Conservation (phyloP, 2,113 vertebrate genomes). For the Xenopus laevis region DNA sequence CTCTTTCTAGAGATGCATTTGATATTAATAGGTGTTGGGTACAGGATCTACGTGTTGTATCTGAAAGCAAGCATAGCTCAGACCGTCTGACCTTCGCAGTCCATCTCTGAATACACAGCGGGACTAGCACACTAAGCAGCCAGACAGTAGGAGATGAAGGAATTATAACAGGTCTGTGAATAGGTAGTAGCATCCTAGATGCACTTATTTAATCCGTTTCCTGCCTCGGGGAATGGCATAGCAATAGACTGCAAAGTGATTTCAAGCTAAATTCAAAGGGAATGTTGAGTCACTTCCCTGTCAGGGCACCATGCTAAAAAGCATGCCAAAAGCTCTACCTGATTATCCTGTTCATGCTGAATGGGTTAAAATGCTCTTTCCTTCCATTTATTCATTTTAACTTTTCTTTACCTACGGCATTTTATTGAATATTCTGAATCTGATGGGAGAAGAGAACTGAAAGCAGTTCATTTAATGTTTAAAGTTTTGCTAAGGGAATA, state of each 20-base stretch:
- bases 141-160: neutral
- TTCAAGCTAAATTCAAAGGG: neutral
- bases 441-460: neutral
- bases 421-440: neutral
- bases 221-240: neutral
- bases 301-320: neutral
- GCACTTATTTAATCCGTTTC: neutral
- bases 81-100: slow-evolving; percentile 33
- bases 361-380: neutral
- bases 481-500: neutral
- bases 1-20: slow-evolving; percentile 9
- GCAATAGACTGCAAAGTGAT: neutral
- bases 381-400: neutral
- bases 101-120: neutral
- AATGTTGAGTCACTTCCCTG: neutral
- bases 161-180: neutral
- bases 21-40: slow-evolving; percentile 16
- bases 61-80: neutral
- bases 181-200: neutral
- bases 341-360: neutral
- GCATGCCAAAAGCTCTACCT: too few species aligned
- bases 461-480: neutral
- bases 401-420: neutral
- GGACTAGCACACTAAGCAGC: neutral
- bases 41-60: slow-evolving; percentile 1